These are phyloP conservation scores for Numenius phaeopus DNA, from an alignment of 2,797 vertebrate species.

Conservation along the genomic window DNA sequence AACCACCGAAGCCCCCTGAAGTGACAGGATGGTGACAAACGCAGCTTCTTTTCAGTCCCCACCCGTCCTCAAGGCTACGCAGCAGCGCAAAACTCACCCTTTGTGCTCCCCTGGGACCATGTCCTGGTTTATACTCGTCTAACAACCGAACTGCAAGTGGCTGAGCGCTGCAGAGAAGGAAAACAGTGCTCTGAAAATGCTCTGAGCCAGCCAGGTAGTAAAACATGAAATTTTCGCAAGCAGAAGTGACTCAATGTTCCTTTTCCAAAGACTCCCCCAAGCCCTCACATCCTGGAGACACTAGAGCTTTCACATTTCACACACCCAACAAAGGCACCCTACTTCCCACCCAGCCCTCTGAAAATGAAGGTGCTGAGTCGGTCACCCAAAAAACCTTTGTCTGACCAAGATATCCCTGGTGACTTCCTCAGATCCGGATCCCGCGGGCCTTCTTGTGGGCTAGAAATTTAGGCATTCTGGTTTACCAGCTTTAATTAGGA, in stretches of 20 bases:
- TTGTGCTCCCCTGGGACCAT: neutral
- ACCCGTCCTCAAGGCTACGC: rapidly evolving
- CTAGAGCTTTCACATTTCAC: neutral
- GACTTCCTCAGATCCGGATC: neutral
- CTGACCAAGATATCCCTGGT: neutral
- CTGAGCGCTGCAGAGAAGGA: neutral
- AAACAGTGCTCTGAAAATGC: neutral
- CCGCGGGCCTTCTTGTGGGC: rapidly evolving
- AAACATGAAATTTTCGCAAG: neutral
- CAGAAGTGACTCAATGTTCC: neutral
- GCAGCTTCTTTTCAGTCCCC: too few species aligned
- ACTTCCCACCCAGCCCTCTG: neutral
- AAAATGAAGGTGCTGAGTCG: neutral
- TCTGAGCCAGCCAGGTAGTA: too few species aligned
- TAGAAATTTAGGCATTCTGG: neutral
- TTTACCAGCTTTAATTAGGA: neutral
- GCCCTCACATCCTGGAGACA: neutral
- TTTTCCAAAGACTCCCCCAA: neutral
- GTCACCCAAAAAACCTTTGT: neutral
- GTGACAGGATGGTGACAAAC: rapidly evolving
- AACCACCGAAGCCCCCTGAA: neutral
- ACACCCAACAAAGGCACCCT: neutral
- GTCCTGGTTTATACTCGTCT: neutral
- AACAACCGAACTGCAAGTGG: neutral
- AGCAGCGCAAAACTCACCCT: neutral